Percentiles rank a stretch among this genome's conserved stretches.
phyloP scores from a whole-genome alignment of 1,140 invertebrate genomes.

The Dreissena polymorpha region DNA sequence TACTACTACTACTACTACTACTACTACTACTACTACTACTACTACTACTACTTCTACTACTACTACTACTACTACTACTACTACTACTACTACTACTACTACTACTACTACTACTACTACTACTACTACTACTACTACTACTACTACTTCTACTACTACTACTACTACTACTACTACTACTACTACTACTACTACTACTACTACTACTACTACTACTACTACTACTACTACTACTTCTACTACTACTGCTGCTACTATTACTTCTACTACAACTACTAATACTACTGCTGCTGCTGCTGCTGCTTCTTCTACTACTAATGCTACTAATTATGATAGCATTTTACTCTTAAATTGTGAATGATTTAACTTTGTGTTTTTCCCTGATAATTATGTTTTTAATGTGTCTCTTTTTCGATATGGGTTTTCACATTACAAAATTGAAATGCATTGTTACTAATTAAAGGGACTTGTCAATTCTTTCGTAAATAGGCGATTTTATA shows the following conservation, averaged over 20 bases:
- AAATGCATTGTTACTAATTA: no score
- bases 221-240: slow-evolving; percentile 29
- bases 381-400: no score
- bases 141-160: slow-evolving; percentile 46
- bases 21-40: slow-evolving; percentile 50
- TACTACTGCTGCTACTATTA: no score
- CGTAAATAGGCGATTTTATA: no score
- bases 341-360: no score
- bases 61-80: slow-evolving; percentile 46
- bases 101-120: slow-evolving; percentile 30
- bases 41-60: slow-evolving; percentile 53
- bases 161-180: slow-evolving; percentile 37
- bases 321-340: no score
- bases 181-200: slow-evolving; percentile 49
- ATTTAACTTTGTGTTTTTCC: no score
- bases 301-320: no score
- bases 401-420: no score
- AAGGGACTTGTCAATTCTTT: no score
- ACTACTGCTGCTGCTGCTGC: not conserved
- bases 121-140: slow-evolving; percentile 53
- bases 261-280: no score
- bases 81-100: slow-evolving; percentile 46
- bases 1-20: slow-evolving; percentile 49
- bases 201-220: slow-evolving; percentile 8
- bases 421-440: no score